Percentiles rank a stretch among this genome's conserved stretches.
phyloP scores from a whole-genome alignment of 2,797 vertebrate species.

The Sebastes aleutianus region DNA sequence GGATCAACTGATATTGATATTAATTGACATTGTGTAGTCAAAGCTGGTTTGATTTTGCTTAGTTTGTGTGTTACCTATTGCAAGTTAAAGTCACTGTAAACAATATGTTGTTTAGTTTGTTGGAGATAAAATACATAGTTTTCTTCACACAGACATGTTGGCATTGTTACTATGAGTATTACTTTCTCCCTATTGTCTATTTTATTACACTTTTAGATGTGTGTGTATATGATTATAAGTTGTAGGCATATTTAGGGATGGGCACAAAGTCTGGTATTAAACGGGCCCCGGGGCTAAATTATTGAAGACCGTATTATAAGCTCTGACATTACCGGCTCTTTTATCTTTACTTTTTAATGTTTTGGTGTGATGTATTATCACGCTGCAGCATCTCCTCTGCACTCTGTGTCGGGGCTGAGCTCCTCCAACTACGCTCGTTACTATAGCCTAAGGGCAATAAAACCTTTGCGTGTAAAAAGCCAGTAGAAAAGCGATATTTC shows the following conservation, averaged over 20 bases:
- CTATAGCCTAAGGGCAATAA: rapidly evolving
- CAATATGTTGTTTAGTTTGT: not conserved
- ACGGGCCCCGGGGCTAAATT: too few relatives aligned
- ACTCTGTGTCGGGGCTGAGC: too few relatives aligned
- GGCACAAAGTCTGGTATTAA: too few relatives aligned
- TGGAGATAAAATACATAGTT: not conserved
- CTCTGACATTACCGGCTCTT: too few relatives aligned
- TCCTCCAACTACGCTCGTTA: not conserved
- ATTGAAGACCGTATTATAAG: too few relatives aligned
- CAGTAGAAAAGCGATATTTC: not conserved
- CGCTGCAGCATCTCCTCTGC: too few relatives aligned
- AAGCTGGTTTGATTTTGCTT: not conserved
- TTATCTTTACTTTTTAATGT: too few relatives aligned
- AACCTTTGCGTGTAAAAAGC: not conserved
- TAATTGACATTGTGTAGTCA: not conserved
- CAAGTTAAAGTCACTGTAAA: not conserved
- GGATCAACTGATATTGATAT: too few relatives aligned
- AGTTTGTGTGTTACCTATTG: not conserved
- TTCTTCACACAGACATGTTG: not conserved
- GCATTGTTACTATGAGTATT: not conserved
- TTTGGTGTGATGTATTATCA: too few relatives aligned
- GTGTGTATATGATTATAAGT: not conserved
- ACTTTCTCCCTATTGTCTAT: not conserved
- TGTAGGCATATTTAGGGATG: not conserved
- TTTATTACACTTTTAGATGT: not conserved